phyloP scores from a whole-genome alignment of 2,888 invertebrate species.

The Drosophila tanythrix region DNA sequence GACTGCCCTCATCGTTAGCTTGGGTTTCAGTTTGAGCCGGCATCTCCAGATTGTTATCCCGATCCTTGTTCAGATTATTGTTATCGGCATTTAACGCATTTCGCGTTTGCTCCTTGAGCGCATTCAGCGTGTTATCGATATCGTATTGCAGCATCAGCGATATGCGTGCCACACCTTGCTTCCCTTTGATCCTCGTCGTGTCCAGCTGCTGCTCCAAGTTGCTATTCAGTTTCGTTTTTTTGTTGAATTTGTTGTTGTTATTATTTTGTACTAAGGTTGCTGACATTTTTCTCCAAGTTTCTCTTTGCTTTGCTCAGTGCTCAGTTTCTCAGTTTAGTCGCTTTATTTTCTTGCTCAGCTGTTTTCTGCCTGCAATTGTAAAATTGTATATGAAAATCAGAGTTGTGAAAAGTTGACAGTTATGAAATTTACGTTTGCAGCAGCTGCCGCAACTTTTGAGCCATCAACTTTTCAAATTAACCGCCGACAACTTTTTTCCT shows the following conservation, averaged over 20 bases:
- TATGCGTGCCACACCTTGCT: slow-evolving; percentile 60
- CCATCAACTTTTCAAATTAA: slow-evolving; percentile 59
- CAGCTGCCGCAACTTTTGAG: slow-evolving; percentile 41
- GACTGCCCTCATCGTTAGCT: slow-evolving; percentile 13
- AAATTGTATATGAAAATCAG: not conserved
- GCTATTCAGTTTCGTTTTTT: slow-evolving; percentile 38
- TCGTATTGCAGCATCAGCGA: slow-evolving; percentile 84
- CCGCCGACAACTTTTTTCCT: slow-evolving; percentile 31
- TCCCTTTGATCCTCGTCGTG: slow-evolving; percentile 4
- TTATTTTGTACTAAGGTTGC: slow-evolving; percentile 72
- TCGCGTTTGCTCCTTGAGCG: slow-evolving; percentile 81
- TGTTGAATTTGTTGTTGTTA: slow-evolving; percentile 11
- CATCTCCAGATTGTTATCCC: slow-evolving; percentile 40
- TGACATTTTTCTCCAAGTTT: slow-evolving; percentile 66
- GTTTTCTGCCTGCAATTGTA: slow-evolving; percentile 23
- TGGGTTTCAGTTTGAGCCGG: slow-evolving; percentile 23
- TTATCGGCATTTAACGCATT: slow-evolving; percentile 45
- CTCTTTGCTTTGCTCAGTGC: slow-evolving; percentile 5
- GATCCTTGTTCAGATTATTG: slow-evolving; percentile 31
- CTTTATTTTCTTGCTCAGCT: slow-evolving; percentile 4
- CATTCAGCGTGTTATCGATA: slow-evolving; percentile 84
- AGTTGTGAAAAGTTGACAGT: not conserved
- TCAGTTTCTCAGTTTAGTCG: not conserved
- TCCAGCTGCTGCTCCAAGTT: slow-evolving; percentile 26
- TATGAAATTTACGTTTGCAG: slow-evolving; percentile 14